Evolutionary conservation across 2,797 vertebrate genomes (phyloP).

Genomic region (Neostethus bicornis): DNA sequence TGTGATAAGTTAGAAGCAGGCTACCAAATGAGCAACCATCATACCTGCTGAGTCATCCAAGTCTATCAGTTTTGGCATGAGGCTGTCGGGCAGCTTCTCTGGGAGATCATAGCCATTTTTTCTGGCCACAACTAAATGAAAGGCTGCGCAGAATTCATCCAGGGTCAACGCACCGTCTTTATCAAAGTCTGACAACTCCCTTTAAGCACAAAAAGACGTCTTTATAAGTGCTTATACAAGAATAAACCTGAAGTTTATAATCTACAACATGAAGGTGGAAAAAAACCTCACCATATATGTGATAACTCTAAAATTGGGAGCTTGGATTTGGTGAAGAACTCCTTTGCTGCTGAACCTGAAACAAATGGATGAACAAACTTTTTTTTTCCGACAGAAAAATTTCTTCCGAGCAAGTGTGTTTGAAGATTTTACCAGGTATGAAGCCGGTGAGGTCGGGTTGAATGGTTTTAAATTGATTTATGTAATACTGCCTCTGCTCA

Average conservation of each 20-base stretch:
- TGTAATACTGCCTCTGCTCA: slow-evolving; percentile 99
- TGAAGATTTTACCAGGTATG: slow-evolving; percentile 89
- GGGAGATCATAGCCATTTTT: slow-evolving; percentile 99
- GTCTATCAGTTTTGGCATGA: slow-evolving; percentile 99
- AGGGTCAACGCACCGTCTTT: slow-evolving; percentile 97
- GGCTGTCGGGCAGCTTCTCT: slow-evolving; percentile 97
- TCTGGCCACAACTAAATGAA: slow-evolving; percentile 97
- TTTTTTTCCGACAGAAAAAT: background rate
- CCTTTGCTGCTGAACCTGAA: slow-evolving; percentile 97
- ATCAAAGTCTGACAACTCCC: slow-evolving; percentile 99
- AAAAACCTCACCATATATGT: slow-evolving; percentile 94
- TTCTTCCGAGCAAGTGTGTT: background rate
- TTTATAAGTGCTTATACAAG: no score
- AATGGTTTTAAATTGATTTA: slow-evolving; percentile 99
- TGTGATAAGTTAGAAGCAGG: slow-evolving; percentile 3
- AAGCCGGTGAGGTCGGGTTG: slow-evolving; percentile 97
- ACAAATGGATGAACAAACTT: slow-evolving; percentile 11
- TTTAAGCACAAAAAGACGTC: slow-evolving; percentile 70
- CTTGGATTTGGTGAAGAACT: slow-evolving; percentile 99
- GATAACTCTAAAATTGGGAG: slow-evolving; percentile 99
- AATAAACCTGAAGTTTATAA: background rate
- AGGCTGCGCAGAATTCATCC: slow-evolving; percentile 98
- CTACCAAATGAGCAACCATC: background rate
- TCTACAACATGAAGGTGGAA: background rate
- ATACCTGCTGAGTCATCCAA: slow-evolving; percentile 96